Evolutionary conservation across 2,888 invertebrate species (phyloP).

Genomic region (Siphlonurus alternatus): DNA sequence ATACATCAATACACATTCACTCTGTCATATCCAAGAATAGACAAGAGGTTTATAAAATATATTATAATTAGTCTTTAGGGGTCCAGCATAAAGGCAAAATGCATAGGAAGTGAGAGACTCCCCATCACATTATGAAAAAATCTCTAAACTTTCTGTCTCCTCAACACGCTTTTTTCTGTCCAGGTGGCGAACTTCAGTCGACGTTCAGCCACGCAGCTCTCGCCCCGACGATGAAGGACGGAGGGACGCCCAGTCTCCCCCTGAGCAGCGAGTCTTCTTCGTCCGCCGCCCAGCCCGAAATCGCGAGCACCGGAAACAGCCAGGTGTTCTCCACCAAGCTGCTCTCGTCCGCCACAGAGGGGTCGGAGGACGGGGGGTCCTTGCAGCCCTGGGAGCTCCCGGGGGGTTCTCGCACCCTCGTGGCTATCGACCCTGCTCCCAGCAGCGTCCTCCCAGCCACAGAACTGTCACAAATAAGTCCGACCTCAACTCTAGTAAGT

Average conservation of each 20-base stretch:
- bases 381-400: background rate
- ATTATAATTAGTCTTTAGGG: no score
- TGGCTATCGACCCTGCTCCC: background rate
- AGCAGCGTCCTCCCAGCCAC: background rate
- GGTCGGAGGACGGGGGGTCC: background rate
- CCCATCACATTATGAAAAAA: no score
- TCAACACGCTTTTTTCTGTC: no score
- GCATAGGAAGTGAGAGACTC: no score
- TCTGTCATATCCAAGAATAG: no score
- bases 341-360: background rate
- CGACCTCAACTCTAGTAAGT: background rate
- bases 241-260: no score
- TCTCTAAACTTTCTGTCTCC: no score
- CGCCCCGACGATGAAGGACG: no score
- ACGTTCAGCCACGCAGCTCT: background rate
- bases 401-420: background rate
- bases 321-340: background rate
- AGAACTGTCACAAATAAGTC: background rate
- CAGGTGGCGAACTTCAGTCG: background rate
- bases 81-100: no score
- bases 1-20: no score
- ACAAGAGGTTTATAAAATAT: no score
- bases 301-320: background rate
- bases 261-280: background rate
- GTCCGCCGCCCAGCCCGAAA: background rate